Base-by-base conservation (phyloP, 1,140 invertebrate genomes). In the Teleogryllus occipitalis region DNA sequence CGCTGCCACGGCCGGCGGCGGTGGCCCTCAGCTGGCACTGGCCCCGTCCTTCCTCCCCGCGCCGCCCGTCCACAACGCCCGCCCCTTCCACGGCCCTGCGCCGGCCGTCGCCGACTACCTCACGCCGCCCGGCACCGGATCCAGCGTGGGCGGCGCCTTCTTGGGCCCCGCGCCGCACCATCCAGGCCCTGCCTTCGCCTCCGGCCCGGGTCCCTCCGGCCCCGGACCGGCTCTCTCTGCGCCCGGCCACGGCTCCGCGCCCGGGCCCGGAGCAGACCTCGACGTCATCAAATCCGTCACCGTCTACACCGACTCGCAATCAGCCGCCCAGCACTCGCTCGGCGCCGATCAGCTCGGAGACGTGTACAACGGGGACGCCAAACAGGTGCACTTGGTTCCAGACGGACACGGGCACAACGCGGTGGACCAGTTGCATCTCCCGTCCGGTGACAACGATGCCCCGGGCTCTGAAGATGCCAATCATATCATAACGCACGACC, bases 251-350 rank as follows among this genome's bases (percentile, higher is more conserved):
- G 47, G 10, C 15, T 14, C 12, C 12, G 48, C 12, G n/a, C 22
- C 47, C 22, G 47, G 46, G 21, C 39, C 22, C 21, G 47, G 46
- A 5, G 21, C 21, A 15, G 76, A 77, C n/a, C n/a, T 77, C 47
- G 76, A 77, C n/a, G 76, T 77, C 7, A 47, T 54, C 5, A 47
- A 77, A n/a, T 77, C 76, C 18, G 47, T 77, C 18, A 18, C 76
- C 8, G 47, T 77, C 7, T 21, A 8, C 47, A 21, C 12, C 12
- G 75, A 76, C 27, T 76, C 75, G 8, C 75, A 76, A 18, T 18
- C 75, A 0, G 22, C 39, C 7, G 22, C 76, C 8, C 76, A 77
- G 21, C 46, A 48, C 48, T n/a, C 46, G 21, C 12, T 12, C 14
- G 48, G n/a, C 5, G 48, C n/a, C 15, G 39, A 21, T 7, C 48